Percentiles rank a stretch among this genome's conserved stretches.
Conservation (phyloP, 2,113 vertebrate genomes). For the Ondatra zibethicus region DNA sequence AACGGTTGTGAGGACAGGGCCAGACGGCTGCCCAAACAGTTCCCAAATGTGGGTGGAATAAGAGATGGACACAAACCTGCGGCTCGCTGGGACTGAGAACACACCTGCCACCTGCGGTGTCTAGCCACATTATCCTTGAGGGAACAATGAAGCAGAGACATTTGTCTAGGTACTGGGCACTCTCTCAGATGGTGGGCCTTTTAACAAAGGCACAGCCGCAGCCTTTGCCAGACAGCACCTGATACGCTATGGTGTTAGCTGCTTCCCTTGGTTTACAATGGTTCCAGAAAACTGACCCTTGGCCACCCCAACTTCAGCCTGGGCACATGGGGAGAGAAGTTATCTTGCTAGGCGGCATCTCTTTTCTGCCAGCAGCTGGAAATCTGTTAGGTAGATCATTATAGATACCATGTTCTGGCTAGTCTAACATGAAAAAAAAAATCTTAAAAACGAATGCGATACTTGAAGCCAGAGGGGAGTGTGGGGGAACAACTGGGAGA, state of each 20-base stretch:
- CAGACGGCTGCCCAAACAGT: not conserved
- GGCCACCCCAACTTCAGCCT: not conserved
- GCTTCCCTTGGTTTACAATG: accelerated
- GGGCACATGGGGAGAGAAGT: too few species aligned
- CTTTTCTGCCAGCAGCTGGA: not conserved
- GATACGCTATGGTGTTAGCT: accelerated
- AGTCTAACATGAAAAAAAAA: not conserved
- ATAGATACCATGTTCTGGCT: not conserved
- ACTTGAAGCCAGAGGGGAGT: not conserved
- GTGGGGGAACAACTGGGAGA: not conserved
- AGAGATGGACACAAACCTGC: not conserved
- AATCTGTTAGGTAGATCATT: too few species aligned
- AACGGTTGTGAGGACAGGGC: not conserved
- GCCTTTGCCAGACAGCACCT: too few species aligned
- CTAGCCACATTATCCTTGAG: accelerated
- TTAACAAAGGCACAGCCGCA: not conserved
- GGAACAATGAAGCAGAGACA: not conserved
- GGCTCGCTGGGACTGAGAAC: too few species aligned
- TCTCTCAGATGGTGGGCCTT: not conserved
- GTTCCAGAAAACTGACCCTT: not conserved
- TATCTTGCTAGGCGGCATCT: too few species aligned
- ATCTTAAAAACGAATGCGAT: not conserved
- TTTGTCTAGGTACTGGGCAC: not conserved
- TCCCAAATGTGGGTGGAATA: too few species aligned
- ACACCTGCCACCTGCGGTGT: too few species aligned